Evolutionary conservation across 92 coral and sea anemone species (phyloP), one percentile per base, ranked within the genome.

Genomic region (Scolanthus callimorphus): DNA sequence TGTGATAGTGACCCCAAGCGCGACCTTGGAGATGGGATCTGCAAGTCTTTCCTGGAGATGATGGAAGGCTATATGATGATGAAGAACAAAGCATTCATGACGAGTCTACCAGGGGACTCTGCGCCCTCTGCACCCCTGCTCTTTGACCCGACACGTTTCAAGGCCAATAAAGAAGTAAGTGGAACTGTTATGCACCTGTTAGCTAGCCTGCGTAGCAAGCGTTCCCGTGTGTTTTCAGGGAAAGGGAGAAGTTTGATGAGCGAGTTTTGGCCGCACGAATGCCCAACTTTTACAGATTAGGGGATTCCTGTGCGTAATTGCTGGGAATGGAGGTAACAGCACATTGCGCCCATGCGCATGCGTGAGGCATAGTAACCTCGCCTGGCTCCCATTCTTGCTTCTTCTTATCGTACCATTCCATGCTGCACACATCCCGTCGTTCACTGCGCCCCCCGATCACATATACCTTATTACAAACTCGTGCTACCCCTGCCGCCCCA

Each of bases 91-190:
- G 57, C 79, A 30, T 50, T 63, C 12, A 24, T 29, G 8, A 65
- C 78, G 17, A 78, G 65, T 37, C 69, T 60, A 8, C 57, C 82
- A 13, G 64, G 29, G 30, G 43, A 59, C 1, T 57, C 84, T 10
- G 49, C 55, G n/a, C 44, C 46, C 9, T 54, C 56, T 11, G 71
- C 64, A 15, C 92, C 78, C 17, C 79, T 66, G 27, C 64, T 81
- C 17, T 92, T 92, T 71, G 90, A 92, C 59, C 92, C 98, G 28
- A 79, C 79, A 22, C 59, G 69, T 19, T 92, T 83, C 67, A 88
- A 75, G 59, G 98, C 98, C 8, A 88, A 92, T 31, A 85, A 71
- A 74, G 98, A 92, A 96, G 98, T 88, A 66, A 25, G 47, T 34
- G n/a, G n/a, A n/a, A n/a, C n/a, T n/a, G n/a, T n/a, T n/a, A n/a